These are phyloP conservation scores for Copsychus sechellarum DNA, from an alignment of 2,113 vertebrate genomes.

Conservation along the genomic window DNA sequence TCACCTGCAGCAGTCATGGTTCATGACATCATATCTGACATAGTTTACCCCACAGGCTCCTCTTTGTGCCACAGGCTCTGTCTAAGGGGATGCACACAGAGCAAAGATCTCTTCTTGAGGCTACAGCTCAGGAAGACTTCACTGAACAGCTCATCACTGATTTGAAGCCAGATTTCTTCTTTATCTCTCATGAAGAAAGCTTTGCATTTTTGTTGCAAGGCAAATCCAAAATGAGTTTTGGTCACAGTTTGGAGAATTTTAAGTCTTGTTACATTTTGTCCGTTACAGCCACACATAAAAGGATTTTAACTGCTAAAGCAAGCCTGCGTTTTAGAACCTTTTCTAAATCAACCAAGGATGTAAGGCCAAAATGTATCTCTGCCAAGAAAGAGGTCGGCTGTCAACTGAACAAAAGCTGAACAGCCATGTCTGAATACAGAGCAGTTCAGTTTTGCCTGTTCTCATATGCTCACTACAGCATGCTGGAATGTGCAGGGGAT, in stretches of 20 bases:
- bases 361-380: background rate
- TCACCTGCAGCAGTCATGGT: background rate
- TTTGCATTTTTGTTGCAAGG: background rate
- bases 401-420: background rate
- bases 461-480: background rate
- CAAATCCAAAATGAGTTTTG: background rate
- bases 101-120: background rate
- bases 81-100: background rate
- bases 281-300: background rate
- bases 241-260: background rate
- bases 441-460: background rate
- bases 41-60: background rate
- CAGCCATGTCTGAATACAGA: background rate
- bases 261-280: background rate
- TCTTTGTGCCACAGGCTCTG: background rate
- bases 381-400: background rate
- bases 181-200: background rate
- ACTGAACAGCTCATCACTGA: background rate
- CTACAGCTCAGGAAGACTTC: background rate
- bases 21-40: background rate
- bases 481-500: background rate
- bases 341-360: background rate
- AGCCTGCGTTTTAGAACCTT: background rate
- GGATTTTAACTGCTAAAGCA: background rate
- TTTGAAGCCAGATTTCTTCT: background rate